Percentiles rank a stretch among this genome's conserved stretches.
Conservation (phyloP, 2,888 invertebrate species). For the Limenitis camilla region DNA sequence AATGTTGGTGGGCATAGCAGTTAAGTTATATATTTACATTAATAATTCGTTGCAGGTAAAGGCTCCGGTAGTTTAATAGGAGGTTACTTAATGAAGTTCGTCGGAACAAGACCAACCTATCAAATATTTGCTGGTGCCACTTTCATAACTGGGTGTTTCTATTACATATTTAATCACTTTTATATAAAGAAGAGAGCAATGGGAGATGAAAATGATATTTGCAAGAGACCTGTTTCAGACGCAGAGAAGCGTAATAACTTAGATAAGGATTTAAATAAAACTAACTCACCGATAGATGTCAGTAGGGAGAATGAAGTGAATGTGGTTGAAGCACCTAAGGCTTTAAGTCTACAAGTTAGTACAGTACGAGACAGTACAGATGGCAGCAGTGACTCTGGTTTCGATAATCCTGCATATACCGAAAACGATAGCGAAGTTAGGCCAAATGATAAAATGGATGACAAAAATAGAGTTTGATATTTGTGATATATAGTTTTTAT, state of each 20-base stretch:
- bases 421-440: slow-evolving; percentile 42
- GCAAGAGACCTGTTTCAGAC: slow-evolving; percentile 63
- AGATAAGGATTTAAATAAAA: slow-evolving; percentile 38
- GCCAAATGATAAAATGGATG: slow-evolving; percentile 37
- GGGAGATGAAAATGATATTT: slow-evolving; percentile 72
- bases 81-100: slow-evolving; percentile 82
- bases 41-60: slow-evolving; percentile 71
- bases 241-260: slow-evolving; percentile 46
- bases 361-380: slow-evolving; percentile 49
- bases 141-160: slow-evolving; percentile 78
- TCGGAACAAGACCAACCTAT: slow-evolving; percentile 82
- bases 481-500: slow-evolving; percentile 18
- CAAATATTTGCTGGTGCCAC: slow-evolving; percentile 79
- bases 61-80: slow-evolving; percentile 84
- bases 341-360: slow-evolving; percentile 33
- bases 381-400: slow-evolving; percentile 66
- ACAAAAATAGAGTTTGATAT: slow-evolving; percentile 35
- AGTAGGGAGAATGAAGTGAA: slow-evolving; percentile 33
- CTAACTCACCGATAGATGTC: slow-evolving; percentile 42
- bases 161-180: slow-evolving; percentile 79
- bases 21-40: not conserved
- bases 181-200: slow-evolving; percentile 75
- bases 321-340: slow-evolving; percentile 29
- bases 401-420: slow-evolving; percentile 61
- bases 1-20: not conserved